Evolutionary conservation across 2,888 invertebrate species (phyloP).

Genomic region (Polydrusus pterygomalis): DNA sequence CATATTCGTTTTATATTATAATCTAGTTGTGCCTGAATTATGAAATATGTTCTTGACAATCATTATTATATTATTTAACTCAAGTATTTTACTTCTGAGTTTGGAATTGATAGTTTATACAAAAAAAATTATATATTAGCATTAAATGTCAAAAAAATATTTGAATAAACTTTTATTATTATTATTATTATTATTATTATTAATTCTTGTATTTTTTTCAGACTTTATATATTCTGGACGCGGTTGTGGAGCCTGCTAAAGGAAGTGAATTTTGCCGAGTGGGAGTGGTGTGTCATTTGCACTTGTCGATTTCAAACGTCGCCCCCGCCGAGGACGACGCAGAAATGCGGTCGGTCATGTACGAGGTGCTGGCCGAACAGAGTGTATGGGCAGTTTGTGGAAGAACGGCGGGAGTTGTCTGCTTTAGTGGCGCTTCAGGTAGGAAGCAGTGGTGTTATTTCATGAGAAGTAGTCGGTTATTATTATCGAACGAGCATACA

Average conservation of each 20-base stretch:
- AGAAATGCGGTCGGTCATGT: constrained; percentile 84
- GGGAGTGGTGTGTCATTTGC: constrained; percentile 90
- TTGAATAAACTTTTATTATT: too few relatives aligned
- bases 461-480: too few relatives aligned
- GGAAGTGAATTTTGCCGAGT: constrained; percentile 91
- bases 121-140: too few relatives aligned
- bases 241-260: constrained; percentile 85
- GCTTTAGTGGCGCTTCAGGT: constrained; percentile 62
- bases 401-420: constrained; percentile 85
- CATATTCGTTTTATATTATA: too few relatives aligned
- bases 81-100: too few relatives aligned
- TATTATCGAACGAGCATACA: too few relatives aligned
- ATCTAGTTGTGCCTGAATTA: too few relatives aligned
- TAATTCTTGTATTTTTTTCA: constrained; percentile 69
- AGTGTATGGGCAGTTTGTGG: constrained; percentile 96
- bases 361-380: constrained; percentile 94
- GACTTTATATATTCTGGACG: constrained; percentile 88
- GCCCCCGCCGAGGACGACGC: constrained; percentile 55
- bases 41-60: too few relatives aligned
- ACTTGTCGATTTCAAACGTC: constrained; percentile 78
- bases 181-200: too few relatives aligned
- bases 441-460: not conserved
- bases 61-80: too few relatives aligned
- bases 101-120: too few relatives aligned
- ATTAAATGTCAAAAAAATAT: too few relatives aligned